Base-by-base conservation (phyloP, 2,888 invertebrate species). In the Agrypnus murinus region DNA sequence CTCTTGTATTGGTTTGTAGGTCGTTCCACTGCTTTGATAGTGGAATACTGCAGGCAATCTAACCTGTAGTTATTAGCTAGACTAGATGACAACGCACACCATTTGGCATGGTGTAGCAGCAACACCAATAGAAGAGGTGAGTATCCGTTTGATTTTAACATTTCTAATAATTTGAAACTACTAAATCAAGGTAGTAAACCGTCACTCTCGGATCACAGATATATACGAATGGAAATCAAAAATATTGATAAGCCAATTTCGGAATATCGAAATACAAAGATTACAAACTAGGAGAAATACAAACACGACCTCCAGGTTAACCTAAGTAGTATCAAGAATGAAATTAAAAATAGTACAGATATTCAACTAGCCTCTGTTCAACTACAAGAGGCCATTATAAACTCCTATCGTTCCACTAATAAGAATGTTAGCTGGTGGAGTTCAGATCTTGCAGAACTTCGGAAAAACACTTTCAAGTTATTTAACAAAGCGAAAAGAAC, bases 81-180 rank as follows among this genome's bases (percentile, higher is more conserved):
- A 6, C 7, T 46, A n/a, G 46, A 46, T 10, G 4, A 6, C 8
- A 25, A 50, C 7, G 50, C 31, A 1, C 50, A 50, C 50, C 50
- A 50, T 12, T 4, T 31, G 10, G 50, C 32, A 7, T 50, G 31
- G 50, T 12, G 50, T 6, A 48, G 50, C 50, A 50, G n/a, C 6
- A n/a, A 32, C 31, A 31, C 4, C 31, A 50, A 50, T 12, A 50
- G 25, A 31, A n/a, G n/a, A n/a, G n/a, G 50, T 50, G 50, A 50
- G 50, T 50, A 25, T 31, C 50, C 25, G n/a, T 32, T 50, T 12
- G 50, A 25, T 25, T 50, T 50, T 25, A 50, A 10, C 25, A 15
- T 25, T n/a, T 50, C 31, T 19, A 50, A 31, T n/a, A 15, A 50
- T 31, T 25, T 50, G n/a, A 31, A 50, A 10, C n/a, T 50, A 32